These are phyloP conservation scores for Hydriomena furcata DNA, from an alignment of 2,888 invertebrate genomes.

Conservation along the genomic window DNA sequence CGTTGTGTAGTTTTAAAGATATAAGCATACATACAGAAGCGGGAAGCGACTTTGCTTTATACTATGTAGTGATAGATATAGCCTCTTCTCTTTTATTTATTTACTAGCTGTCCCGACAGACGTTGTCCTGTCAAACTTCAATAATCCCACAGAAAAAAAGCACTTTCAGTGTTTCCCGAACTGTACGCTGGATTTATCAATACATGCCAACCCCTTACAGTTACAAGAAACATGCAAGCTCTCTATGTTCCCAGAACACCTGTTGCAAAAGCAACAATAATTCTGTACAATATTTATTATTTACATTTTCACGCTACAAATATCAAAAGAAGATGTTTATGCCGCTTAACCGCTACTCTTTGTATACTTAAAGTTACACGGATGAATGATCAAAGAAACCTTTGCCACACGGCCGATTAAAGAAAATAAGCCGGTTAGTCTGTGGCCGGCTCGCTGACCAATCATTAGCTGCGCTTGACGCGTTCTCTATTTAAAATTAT, in stretches of 20 bases:
- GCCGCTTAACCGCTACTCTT: constrained; percentile 38
- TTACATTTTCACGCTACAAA: constrained; percentile 28
- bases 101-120: too few species aligned
- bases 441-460: constrained; percentile 63
- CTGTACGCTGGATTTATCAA: too few species aligned
- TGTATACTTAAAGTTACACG: constrained; percentile 56
- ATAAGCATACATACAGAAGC: too few species aligned
- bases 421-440: constrained; percentile 65
- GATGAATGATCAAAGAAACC: constrained; percentile 62
- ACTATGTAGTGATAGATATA: too few species aligned
- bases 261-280: constrained; percentile 12
- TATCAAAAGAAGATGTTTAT: constrained; percentile 23
- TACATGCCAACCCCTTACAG: too few species aligned
- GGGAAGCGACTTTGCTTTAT: too few species aligned
- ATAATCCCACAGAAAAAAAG: too few species aligned
- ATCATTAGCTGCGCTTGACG: constrained; percentile 58
- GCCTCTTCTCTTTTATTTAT: too few species aligned
- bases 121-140: too few species aligned
- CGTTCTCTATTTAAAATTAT: constrained; percentile 67
- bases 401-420: constrained; percentile 55
- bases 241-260: neutral
- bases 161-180: too few species aligned
- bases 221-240: too few species aligned
- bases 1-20: too few species aligned
- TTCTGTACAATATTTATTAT: constrained; percentile 14